Percentiles rank a stretch among this genome's conserved stretches.
These are phyloP conservation scores for Eidolon helvum DNA, from an alignment of 2,113 vertebrate species.

Conservation along the genomic window DNA sequence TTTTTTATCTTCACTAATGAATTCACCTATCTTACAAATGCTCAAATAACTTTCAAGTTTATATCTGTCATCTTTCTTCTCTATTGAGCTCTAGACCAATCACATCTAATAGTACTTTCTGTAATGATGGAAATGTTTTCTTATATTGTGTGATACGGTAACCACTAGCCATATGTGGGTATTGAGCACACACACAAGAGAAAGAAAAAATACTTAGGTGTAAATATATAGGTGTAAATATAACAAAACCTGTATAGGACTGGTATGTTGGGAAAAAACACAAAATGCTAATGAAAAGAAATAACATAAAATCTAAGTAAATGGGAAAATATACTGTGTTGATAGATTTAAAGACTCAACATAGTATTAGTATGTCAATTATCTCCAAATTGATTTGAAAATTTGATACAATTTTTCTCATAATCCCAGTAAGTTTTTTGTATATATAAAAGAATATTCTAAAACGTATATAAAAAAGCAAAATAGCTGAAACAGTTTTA, in stretches of 20 bases:
- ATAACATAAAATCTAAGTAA: constrained; percentile 8
- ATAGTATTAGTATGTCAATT: background rate
- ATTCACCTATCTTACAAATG: background rate
- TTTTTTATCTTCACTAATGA: background rate
- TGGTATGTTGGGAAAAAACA: background rate
- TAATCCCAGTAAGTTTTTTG: background rate
- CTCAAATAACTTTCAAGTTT: background rate
- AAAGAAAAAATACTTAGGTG: background rate
- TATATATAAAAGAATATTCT: background rate
- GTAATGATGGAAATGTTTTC: background rate
- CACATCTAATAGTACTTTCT: background rate
- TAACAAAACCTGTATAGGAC: background rate
- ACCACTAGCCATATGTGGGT: background rate
- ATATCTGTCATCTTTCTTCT: background rate
- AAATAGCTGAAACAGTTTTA: background rate
- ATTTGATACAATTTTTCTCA: background rate
- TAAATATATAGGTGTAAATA: background rate
- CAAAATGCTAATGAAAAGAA: background rate
- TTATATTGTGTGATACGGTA: background rate
- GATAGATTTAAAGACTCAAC: background rate
- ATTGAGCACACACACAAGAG: background rate
- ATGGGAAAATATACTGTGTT: background rate
- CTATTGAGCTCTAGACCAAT: background rate
- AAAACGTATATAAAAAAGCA: background rate
- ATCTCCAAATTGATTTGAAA: background rate